Conservation (phyloP, 2,113 vertebrate genomes). For the Thymallus thymallus region DNA sequence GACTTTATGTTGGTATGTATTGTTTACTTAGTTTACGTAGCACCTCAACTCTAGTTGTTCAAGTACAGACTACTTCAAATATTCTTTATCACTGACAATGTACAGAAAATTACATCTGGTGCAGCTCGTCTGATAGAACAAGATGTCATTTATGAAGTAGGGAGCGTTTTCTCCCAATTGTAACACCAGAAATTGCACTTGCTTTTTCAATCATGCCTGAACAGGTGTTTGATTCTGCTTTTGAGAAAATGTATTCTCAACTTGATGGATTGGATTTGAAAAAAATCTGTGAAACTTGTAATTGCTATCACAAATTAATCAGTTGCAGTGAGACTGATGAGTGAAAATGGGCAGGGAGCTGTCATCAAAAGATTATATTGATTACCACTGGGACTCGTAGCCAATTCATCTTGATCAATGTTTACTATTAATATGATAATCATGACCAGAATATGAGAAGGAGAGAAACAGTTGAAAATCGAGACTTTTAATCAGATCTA, state of each 20-base stretch:
- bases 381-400: conserved; percentile 26
- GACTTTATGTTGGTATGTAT: too few species aligned
- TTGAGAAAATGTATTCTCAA: conserved; percentile 28
- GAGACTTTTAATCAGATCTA: not conserved
- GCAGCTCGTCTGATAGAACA: conserved; percentile 14
- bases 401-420: conserved; percentile 29
- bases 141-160: not conserved
- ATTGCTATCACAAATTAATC: conserved; percentile 34
- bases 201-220: conserved; percentile 22
- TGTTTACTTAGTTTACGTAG: too few species aligned
- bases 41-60: too few species aligned
- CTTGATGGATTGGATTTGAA: conserved; percentile 39
- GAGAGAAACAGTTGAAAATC: not conserved
- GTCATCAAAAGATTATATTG: conserved; percentile 37
- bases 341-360: conserved; percentile 30
- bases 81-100: too few species aligned
- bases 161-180: conserved; percentile 6
- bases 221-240: conserved; percentile 30
- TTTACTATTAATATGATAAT: conserved; percentile 29
- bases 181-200: not conserved
- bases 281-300: conserved; percentile 35
- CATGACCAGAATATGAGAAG: not conserved
- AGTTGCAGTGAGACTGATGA: conserved; percentile 42
- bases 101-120: conserved; percentile 3
- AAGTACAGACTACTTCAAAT: too few species aligned